These are phyloP conservation scores for Rhagium mordax DNA, from an alignment of 2,888 invertebrate species.

Conservation along the genomic window DNA sequence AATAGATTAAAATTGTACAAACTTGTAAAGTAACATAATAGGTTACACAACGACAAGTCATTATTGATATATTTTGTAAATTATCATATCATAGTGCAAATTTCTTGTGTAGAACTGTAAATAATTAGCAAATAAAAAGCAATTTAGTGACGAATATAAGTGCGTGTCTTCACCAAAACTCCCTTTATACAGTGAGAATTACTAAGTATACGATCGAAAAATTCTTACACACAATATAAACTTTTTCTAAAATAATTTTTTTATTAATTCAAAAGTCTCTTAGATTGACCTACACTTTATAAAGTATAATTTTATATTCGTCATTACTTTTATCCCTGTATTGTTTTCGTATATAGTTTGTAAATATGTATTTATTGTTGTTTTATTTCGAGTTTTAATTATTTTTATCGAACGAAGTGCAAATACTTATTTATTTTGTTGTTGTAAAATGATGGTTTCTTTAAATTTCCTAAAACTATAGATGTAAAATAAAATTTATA, in stretches of 20 bases:
- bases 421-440: slow-evolving; percentile 35
- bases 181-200: slow-evolving; percentile 55
- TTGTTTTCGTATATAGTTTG: slow-evolving; percentile 42
- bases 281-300: background rate
- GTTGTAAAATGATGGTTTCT: slow-evolving; percentile 37
- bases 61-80: slow-evolving; percentile 66
- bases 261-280: background rate
- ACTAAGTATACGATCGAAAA: slow-evolving; percentile 63
- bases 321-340: background rate
- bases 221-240: slow-evolving; percentile 40
- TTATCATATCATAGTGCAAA: slow-evolving; percentile 63
- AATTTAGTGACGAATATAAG: slow-evolving; percentile 59
- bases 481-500: slow-evolving; percentile 58
- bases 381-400: slow-evolving; percentile 34
- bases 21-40: slow-evolving; percentile 62
- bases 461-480: slow-evolving; percentile 49
- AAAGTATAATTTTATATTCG: slow-evolving; percentile 5
- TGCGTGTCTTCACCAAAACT: slow-evolving; percentile 56
- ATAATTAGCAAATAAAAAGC: slow-evolving; percentile 54
- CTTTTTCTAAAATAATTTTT: slow-evolving; percentile 35
- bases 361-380: slow-evolving; percentile 49
- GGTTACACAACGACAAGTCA: slow-evolving; percentile 62
- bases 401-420: slow-evolving; percentile 24
- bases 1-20: slow-evolving; percentile 60
- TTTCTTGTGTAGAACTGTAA: slow-evolving; percentile 57